Base-by-base conservation (phyloP, 1,140 invertebrate genomes). In the Pissodes strobi region DNA sequence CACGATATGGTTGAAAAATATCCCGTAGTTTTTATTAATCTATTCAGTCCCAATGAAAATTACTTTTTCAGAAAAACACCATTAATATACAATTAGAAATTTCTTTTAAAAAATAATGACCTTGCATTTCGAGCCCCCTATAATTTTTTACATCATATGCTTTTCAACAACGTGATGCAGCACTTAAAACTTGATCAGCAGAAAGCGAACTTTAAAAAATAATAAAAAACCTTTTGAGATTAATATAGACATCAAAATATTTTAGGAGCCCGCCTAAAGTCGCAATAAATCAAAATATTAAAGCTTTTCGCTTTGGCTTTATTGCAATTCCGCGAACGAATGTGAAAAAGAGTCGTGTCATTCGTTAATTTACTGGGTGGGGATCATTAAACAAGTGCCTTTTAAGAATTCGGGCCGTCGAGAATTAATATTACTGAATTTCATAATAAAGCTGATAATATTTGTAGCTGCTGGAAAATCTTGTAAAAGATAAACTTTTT, bases 171-270 rank as follows among this genome's bases (percentile, higher is more conserved):
- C 46, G 46, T 49, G 46, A 49, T n/a, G 18, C 46, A 49, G 46
- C 46, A 23, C 10, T 22, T 23, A 23, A 43, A 13, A 43, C 15
- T 43, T 17, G 39, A 43, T 43, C 39, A 15, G 18, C 18, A 17
- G 15, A 25, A n/a, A 3, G 46, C n/a, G 22, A 19, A 9, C 46
- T 12, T 9, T 45, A 19, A 23, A 49, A 49, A 49, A 49, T 12
- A 19, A 34, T 34, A 23, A 37, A 53, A 53, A 37, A 5, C n/a
- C 30, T 34, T 53, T 53, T 19, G 9, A 23, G 30, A 53, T 53
- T 53, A 53, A 53, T 53, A 53, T 37, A 53, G 51, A 53, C 51
- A 53, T 53, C 51, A 53, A 53, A 53, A 53, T 38, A 53, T 53
- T 53, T 53, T 37, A 17, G 18, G 30, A 38, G 51, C 51, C 51